Base-by-base conservation (phyloP, 1,140 invertebrate species). In the Drusus annulatus region DNA sequence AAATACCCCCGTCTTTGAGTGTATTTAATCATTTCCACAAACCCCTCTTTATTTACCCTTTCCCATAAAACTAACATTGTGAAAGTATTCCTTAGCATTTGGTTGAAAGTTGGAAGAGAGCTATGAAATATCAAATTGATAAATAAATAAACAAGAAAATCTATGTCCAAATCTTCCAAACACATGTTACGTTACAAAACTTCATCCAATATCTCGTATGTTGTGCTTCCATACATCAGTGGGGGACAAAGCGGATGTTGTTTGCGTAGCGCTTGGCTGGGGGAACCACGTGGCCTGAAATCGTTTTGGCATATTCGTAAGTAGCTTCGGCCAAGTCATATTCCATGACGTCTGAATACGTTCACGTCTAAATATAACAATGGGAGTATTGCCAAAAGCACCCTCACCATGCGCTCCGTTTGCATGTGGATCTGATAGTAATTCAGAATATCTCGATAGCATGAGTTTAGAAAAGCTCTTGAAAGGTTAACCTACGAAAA, bases 271-370 rank as follows among this genome's bases (percentile, higher is more conserved):
- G 31, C 36, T 69, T 69, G 65, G 65, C 65, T 50, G 45, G 36
- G 15, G 19, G 28, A 45, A 45, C 5, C 36, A 28, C 16, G 8
- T n/a, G 36, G 6, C 36, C 25, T 5, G 17, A 69, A 69, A 50
- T 45, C 36, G 65, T 69, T 69, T 69, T 50, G 31, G 28, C 65
- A 69, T 56, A 56, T 23, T 23, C n/a, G 65, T 45, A 69, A 69
- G 65, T 69, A 15, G 31, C 65, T 45, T 17, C 17, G 6, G 31
- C 65, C 36, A 50, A 69, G 36, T 50, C 65, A 50, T 69, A 50
- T 69, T 50, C 65, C 65, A 50, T 19, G 65, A 69, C 65, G 65
- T 16, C 36, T 69, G 65, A 69, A 69, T 69, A 69, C 51, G 65
- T 50, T 69, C 65, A 19, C 7, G 65, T 69, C 36, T 23, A 69